These are phyloP conservation scores for Perizoma flavofasciatum DNA, from an alignment of 2,888 invertebrate genomes.

Conservation along the genomic window DNA sequence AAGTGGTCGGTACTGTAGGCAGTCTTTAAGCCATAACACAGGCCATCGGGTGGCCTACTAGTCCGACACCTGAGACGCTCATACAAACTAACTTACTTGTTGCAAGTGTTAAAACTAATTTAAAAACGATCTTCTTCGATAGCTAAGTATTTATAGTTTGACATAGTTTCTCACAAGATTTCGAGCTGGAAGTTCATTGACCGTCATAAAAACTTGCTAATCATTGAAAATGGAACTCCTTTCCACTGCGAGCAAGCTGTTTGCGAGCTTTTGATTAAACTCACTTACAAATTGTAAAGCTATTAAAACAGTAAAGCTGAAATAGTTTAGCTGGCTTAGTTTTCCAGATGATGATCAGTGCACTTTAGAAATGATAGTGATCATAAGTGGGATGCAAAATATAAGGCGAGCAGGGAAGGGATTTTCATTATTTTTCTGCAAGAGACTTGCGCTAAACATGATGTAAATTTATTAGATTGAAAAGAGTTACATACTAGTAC, in stretches of 20 bases:
- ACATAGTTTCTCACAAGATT: constrained; percentile 8
- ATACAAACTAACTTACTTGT: neutral
- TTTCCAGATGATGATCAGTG: too few species aligned
- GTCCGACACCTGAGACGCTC: neutral
- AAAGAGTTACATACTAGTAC: too few species aligned
- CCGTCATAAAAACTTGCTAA: constrained; percentile 19
- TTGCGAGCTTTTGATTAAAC: constrained; percentile 40
- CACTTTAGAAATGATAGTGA: too few species aligned
- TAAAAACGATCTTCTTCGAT: neutral
- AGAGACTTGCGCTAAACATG: too few species aligned
- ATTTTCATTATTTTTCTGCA: too few species aligned
- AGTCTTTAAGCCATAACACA: too few species aligned
- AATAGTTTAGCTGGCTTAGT: constrained; percentile 2
- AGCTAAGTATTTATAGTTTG: constrained; percentile 3
- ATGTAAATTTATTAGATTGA: too few species aligned
- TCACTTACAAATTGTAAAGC: constrained; percentile 38
- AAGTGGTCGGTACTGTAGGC: too few species aligned
- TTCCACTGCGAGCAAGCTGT: constrained; percentile 19
- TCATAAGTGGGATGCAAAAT: too few species aligned
- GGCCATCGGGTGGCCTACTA: too few species aligned
- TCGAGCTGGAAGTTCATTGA: constrained; percentile 12
- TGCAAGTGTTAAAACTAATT: neutral
- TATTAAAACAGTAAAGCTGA: constrained; percentile 21
- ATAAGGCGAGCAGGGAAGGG: too few species aligned
- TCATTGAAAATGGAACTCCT: constrained; percentile 15